Evolutionary conservation across 2,797 vertebrate species (phyloP), one percentile per base, ranked within the genome.

Genomic region (Rhinichthys osculus): DNA sequence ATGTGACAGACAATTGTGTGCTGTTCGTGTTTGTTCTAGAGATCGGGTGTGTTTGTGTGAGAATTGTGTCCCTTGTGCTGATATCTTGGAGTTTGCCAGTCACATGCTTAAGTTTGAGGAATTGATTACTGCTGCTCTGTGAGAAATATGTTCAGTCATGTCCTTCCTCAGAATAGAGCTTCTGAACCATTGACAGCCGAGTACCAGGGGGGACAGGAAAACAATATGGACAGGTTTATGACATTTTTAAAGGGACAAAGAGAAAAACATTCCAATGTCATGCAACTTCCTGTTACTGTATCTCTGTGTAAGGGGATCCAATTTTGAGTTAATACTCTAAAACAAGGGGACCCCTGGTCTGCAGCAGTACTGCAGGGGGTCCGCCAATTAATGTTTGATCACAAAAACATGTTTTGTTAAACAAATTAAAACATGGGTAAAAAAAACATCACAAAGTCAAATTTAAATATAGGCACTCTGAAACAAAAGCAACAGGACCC

Each of bases 41-140:
- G 19, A 38, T 17, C 0, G 59, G 85, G 23, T 33, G 33, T 69
- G 74, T 70, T 77, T 82, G 80, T 72, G 1, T 86, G 81, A 74
- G 23, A 78, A 62, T 47, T 89, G 81, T 50, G 85, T 93, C 90
- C 90, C 83, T 88, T 82, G 79, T 84, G 85, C 92, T 90, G 89
- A 72, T 72, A 83, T 74, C 85, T 83, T 62, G 40, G 78, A 88
- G 84, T 92, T 92, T 90, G 89, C 88, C 82, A 87, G 93, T 94
- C 92, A 94, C 92, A 93, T 94, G 93, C 90, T 87, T 88, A 5
- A 67, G 74, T 92, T 89, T 93, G 93, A 94, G 92, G 93, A 94
- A 93, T 90, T 76, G 82, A 81, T 74, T 90, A 80, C 88, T 85
- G 87, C 73, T 42, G 83, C 79, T n/a, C 23, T 59, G 57, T 83